Percentiles rank a stretch among this genome's conserved stretches.
phyloP scores from a whole-genome alignment of 2,113 vertebrate species.

The Meles meles region DNA sequence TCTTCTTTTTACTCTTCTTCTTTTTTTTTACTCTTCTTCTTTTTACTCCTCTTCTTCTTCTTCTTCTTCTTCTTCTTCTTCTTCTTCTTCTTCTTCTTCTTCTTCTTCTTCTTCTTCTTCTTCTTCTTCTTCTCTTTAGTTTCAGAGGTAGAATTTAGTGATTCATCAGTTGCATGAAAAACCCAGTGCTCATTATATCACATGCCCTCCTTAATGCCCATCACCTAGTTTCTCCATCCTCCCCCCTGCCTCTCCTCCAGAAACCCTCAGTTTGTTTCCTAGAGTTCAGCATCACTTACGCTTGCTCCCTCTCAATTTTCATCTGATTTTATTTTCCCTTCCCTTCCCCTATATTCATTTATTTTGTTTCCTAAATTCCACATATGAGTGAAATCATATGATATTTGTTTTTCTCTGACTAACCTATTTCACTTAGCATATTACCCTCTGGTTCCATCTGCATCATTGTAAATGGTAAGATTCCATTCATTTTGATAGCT shows the following conservation, averaged over 20 bases:
- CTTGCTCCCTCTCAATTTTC: background rate
- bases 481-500: background rate
- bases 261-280: background rate
- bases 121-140: background rate
- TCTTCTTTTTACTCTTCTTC: accelerated
- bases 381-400: background rate
- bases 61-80: too few species aligned
- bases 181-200: background rate
- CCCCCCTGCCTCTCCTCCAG: background rate
- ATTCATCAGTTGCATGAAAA: background rate
- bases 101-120: too few species aligned
- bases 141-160: background rate
- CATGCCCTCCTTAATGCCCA: background rate
- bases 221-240: background rate
- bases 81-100: too few species aligned
- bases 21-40: too few species aligned
- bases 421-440: background rate
- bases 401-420: background rate
- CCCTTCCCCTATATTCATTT: background rate
- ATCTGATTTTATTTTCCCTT: background rate
- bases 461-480: background rate
- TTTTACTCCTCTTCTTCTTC: too few species aligned
- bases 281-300: background rate
- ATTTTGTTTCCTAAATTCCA: background rate
- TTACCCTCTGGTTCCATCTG: background rate